Evolutionary conservation across 92 coral and sea anemone genomes (phyloP).

Genomic region (Parazoanthus swiftii): DNA sequence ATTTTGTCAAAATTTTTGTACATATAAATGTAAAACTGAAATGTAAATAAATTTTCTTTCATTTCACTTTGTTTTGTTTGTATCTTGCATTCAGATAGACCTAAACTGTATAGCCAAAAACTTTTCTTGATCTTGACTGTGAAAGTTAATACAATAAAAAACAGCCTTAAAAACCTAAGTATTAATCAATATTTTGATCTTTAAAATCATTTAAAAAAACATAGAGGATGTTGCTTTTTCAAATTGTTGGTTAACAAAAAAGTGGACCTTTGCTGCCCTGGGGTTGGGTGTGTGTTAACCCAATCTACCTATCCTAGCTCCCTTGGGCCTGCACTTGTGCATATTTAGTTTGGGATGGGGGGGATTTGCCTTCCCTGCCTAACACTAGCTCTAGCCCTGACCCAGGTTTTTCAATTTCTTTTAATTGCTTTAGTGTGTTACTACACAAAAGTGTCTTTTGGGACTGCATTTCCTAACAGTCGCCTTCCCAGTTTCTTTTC

Average conservation of each 20-base stretch:
- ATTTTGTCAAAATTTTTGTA: conserved; percentile 17
- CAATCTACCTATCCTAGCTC: conserved; percentile 3
- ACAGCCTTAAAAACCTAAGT: neutral
- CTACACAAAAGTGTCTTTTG: neutral
- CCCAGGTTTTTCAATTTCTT: conserved; percentile 13
- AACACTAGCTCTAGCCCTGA: conserved; percentile 27
- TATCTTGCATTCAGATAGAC: neutral
- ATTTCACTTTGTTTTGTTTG: conserved; percentile 1
- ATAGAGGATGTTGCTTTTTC: conserved; percentile 7
- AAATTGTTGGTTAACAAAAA: neutral
- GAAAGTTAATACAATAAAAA: too few species aligned
- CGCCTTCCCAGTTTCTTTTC: too few species aligned
- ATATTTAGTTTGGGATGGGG: neutral
- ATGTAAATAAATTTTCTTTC: conserved; percentile 10
- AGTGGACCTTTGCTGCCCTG: neutral
- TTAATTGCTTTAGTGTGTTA: neutral
- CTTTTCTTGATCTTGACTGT: too few species aligned
- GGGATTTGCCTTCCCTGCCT: conserved; percentile 18
- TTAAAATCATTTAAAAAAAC: neutral
- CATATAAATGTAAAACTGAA: conserved; percentile 13
- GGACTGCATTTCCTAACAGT: conserved; percentile 13
- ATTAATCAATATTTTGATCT: too few species aligned
- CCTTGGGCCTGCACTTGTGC: conserved; percentile 15
- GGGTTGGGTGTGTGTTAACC: conserved; percentile 5
- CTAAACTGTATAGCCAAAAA: too few species aligned